Evolutionary conservation across 2,113 vertebrate species (phyloP).

Genomic region (Hypocryptadius cinnamomeus): DNA sequence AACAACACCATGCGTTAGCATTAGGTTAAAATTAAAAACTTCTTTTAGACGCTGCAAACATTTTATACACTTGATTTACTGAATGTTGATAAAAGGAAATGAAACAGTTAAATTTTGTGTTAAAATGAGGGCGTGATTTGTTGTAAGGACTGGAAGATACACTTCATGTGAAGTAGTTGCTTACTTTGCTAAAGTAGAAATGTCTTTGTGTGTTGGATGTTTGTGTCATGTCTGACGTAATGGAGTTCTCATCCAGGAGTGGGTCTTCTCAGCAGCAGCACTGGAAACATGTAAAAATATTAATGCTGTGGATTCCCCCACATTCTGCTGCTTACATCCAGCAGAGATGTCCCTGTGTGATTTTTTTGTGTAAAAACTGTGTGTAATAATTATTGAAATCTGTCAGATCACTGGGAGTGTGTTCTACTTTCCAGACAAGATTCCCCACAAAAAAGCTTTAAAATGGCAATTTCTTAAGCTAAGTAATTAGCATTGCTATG

Average conservation of each 20-base stretch:
- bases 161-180: not conserved
- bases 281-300: not conserved
- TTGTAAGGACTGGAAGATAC: not conserved
- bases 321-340: not conserved
- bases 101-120: not conserved
- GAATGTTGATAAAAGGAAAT: not conserved
- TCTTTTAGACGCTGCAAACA: not conserved
- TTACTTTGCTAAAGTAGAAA: not conserved
- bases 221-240: fast-evolving
- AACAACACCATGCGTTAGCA: conserved; percentile 20
- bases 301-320: not conserved
- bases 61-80: not conserved
- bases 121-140: not conserved
- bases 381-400: not conserved
- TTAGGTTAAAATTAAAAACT: not conserved
- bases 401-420: not conserved
- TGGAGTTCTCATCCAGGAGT: not conserved
- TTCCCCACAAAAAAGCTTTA: not conserved
- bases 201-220: not conserved
- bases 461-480: not conserved
- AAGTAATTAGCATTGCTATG: not conserved
- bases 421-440: not conserved
- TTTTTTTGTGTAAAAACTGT: not conserved
- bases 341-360: not conserved
- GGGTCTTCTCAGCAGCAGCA: not conserved